Evolutionary conservation across 2,113 vertebrate genomes (phyloP).

Genomic region (Anhinga rufa): DNA sequence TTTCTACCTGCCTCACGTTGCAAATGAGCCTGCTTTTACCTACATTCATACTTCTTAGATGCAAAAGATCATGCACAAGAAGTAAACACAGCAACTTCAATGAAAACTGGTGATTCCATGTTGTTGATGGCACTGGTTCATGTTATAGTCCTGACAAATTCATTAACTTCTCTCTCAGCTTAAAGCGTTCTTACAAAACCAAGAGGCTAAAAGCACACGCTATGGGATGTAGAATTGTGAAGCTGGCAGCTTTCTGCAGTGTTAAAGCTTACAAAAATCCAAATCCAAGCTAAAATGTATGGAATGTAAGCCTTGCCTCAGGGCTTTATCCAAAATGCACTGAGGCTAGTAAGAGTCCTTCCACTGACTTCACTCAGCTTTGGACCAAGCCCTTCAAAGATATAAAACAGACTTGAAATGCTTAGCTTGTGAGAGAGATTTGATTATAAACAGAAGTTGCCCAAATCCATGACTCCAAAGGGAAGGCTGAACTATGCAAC

Average conservation of each 20-base stretch:
- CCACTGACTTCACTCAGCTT: neutral
- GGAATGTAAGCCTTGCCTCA: constrained; percentile 2
- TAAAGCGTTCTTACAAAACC: neutral
- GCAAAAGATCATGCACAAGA: neutral
- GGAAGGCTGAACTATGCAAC: neutral
- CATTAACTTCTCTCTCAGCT: neutral
- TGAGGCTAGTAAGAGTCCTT: neutral
- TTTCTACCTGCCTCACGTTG: neutral
- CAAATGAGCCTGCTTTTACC: neutral
- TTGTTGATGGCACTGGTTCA: neutral
- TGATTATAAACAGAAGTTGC: neutral
- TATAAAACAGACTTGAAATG: neutral
- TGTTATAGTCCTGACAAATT: neutral
- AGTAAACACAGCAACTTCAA: neutral
- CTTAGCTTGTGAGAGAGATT: neutral
- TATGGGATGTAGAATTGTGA: neutral
- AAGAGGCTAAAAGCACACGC: neutral
- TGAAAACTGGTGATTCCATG: neutral
- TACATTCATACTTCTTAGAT: neutral
- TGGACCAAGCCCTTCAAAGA: neutral
- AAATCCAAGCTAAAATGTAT: constrained; percentile 61
- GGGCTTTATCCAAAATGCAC: neutral
- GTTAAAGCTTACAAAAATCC: constrained; percentile 49
- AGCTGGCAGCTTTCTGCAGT: constrained; percentile 19
- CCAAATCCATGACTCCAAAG: neutral